Evolutionary conservation across 2,888 invertebrate genomes (phyloP).

Genomic region (Vannuccia rotundouncinata): DNA sequence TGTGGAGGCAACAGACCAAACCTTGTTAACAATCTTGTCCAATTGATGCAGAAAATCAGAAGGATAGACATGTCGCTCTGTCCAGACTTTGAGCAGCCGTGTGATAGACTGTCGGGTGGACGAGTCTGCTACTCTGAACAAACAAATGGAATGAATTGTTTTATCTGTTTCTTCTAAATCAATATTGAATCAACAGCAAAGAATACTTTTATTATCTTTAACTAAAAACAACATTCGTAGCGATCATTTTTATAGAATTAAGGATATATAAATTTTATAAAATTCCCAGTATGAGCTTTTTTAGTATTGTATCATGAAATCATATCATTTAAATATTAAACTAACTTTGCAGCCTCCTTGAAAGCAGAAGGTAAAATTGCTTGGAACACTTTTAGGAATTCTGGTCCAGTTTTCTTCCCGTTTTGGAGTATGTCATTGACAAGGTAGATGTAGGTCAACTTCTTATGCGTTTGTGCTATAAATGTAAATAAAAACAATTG

Average conservation of each 20-base stretch:
- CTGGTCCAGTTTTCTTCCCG: conserved; percentile 91
- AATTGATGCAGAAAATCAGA: conserved; percentile 27
- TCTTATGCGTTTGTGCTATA: conserved; percentile 51
- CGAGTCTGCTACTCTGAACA: conserved; percentile 7
- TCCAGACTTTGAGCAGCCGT: conserved; percentile 28
- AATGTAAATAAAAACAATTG: not conserved
- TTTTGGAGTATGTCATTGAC: conserved; percentile 99
- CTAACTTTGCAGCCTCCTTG: conserved; percentile 67
- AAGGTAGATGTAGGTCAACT: conserved; percentile 88
- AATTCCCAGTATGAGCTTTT: no score
- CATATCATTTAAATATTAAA: not conserved
- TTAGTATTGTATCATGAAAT: not conserved
- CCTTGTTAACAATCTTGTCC: not conserved
- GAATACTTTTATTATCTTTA: no score
- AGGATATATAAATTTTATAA: no score
- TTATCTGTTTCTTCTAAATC: not conserved
- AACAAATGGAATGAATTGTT: not conserved
- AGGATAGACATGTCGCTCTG: conserved; percentile 15
- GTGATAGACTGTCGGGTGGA: conserved; percentile 7
- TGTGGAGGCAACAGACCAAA: not conserved
- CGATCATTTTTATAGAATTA: no score
- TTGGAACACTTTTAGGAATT: conserved; percentile 75
- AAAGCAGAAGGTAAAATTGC: conserved; percentile 73
- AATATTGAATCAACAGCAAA: no score
- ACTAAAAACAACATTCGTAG: no score